Base-by-base conservation (phyloP, 2,797 vertebrate species). In the Cossypha niveicapilla region DNA sequence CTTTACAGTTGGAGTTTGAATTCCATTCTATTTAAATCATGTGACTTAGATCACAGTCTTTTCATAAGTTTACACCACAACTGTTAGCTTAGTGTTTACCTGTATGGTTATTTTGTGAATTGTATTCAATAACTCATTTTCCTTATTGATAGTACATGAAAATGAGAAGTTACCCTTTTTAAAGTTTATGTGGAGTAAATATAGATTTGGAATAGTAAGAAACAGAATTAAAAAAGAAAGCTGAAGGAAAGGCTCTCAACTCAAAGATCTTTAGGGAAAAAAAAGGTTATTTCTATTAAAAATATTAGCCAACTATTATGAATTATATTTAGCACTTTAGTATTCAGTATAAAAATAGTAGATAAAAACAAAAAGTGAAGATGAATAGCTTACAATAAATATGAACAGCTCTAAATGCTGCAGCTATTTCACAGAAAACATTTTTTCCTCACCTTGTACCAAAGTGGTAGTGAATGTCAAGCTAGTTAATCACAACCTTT, bases 391-490 rank as follows among this genome's bases (percentile, higher is more conserved):
- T 60, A 37, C 30, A 84, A 35, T 39, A 90, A 77, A 80, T n/a
- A 63, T 6, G 73, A 86, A 75, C 22, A 34, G 2, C 17, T 87
- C 57, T 57, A 74, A 68, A 70, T 62, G 13, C 13, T 27, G 25
- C 37, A 62, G 27, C 25, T 67, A 44, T 86, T 94, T 91, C 42
- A 68, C 48, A 74, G 11, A 41, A 86, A 87, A 25, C 18, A n/a
- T 45, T 94, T 92, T 88, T 70, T 83, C 70, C 76, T 27, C 51
- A 65, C 57, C 50, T 94, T 86, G 18, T 41, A 62, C 23, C 60
- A 54, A 96, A 96, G 51, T 70, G 48, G 60, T 75, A 75, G 68
- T 89, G 93, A 97, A 97, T 92, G 37, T 37, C 37, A 37, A 37
- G 37, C 37, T 37, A 37, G 37, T 37, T 37, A 37, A 37, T 37